Conservation (phyloP, 2,888 invertebrate species). For the Iselma pallidipennis region DNA sequence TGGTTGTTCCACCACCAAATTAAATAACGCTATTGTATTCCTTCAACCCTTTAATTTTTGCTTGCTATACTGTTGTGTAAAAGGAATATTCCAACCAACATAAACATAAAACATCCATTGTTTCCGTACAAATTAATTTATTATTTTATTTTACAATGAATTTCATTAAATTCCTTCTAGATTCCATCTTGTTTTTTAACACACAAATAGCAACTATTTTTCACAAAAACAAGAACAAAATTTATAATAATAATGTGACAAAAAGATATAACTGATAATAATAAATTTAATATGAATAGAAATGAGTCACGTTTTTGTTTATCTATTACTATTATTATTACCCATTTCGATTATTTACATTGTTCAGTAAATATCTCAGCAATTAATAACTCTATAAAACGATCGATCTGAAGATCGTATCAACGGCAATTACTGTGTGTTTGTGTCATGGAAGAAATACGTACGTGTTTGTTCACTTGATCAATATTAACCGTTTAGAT, state of each 20-base stretch:
- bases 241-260: not conserved
- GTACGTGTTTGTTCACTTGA: constrained; percentile 3
- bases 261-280: not conserved
- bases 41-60: not conserved
- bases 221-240: no score
- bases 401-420: constrained; percentile 6
- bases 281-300: not conserved
- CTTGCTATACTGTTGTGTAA: not conserved
- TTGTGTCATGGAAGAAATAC: constrained; percentile 6
- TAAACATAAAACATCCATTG: not conserved
- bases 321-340: not conserved
- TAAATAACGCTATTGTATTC: not conserved
- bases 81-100: not conserved
- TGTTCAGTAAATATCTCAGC: not conserved
- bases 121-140: not conserved
- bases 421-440: constrained; percentile 4
- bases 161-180: not conserved
- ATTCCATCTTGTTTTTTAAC: no score
- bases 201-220: no score
- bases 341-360: not conserved
- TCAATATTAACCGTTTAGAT: not conserved
- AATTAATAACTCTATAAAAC: constrained; percentile 3
- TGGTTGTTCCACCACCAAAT: not conserved
- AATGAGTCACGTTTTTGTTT: not conserved
- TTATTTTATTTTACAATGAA: not conserved